Percentiles rank a stretch among this genome's conserved stretches.
Conservation (phyloP, 2,888 invertebrate genomes). For the Machimus atricapillus region DNA sequence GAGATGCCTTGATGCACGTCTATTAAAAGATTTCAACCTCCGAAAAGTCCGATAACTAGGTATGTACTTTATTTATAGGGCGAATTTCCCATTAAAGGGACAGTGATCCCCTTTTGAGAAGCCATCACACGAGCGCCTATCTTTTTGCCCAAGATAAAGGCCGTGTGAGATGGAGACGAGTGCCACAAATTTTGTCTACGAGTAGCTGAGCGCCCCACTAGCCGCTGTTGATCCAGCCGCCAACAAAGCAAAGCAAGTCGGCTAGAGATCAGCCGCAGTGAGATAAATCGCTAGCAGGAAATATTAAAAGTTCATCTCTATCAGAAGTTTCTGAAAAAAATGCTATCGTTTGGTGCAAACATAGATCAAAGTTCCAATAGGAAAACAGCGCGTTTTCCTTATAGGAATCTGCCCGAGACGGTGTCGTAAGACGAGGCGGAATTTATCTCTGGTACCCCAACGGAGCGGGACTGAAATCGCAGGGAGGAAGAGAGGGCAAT, state of each 20-base stretch:
- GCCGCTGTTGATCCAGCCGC: not conserved
- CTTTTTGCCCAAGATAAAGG: not conserved
- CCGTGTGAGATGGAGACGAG: not conserved
- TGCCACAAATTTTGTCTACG: not conserved
- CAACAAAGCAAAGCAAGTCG: not conserved
- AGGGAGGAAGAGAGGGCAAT: not conserved
- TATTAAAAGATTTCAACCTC: not conserved
- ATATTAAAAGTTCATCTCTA: conserved; percentile 24
- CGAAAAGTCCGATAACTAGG: not conserved
- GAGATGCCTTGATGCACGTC: not conserved
- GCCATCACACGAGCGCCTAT: not conserved
- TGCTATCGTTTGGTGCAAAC: conserved; percentile 29
- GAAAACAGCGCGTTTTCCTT: conserved; percentile 28
- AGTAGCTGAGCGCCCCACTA: not conserved
- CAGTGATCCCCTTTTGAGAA: not conserved
- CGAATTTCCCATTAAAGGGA: not conserved
- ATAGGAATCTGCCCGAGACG: conserved; percentile 11
- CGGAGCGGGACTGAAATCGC: not conserved
- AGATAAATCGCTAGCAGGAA: conserved; percentile 23
- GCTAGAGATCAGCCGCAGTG: not conserved
- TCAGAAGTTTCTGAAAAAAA: conserved; percentile 17
- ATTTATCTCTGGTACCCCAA: conserved; percentile 33
- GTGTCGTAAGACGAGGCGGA: conserved; percentile 5
- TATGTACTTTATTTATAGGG: not conserved
- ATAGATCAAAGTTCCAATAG: conserved; percentile 36